phyloP scores from a whole-genome alignment of 2,888 invertebrate genomes.

The Gastrophysa polygoni region DNA sequence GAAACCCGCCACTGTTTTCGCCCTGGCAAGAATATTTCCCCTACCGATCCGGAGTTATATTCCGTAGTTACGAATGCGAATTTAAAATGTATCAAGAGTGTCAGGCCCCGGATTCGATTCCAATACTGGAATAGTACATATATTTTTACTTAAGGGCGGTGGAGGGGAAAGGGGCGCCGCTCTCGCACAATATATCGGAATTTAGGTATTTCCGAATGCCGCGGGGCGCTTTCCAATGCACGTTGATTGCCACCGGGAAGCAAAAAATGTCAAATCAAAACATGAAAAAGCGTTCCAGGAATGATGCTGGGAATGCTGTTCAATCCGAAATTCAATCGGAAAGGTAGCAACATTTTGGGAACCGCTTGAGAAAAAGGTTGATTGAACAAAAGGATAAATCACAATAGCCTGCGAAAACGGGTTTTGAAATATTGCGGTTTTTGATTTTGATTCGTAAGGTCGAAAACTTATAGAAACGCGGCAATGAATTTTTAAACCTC shows the following conservation, averaged over 20 bases:
- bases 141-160: constrained; percentile 60
- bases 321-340: too few relatives aligned
- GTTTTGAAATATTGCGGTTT: too few relatives aligned
- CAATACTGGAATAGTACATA: constrained; percentile 59
- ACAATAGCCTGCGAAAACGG: too few relatives aligned
- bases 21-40: constrained; percentile 25
- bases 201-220: constrained; percentile 59
- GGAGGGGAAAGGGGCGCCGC: constrained; percentile 46
- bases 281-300: too few relatives aligned
- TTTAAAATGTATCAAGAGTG: constrained; percentile 58
- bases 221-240: constrained; percentile 56
- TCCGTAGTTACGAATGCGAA: constrained; percentile 56
- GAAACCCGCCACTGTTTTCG: background rate
- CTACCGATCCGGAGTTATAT: constrained; percentile 45
- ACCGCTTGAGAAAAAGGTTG: too few relatives aligned
- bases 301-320: too few relatives aligned
- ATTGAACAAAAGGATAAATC: too few relatives aligned
- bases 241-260: constrained; percentile 53
- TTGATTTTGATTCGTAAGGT: too few relatives aligned
- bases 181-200: constrained; percentile 55
- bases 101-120: constrained; percentile 57
- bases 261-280: constrained; percentile 42
- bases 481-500: too few relatives aligned
- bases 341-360: too few relatives aligned
- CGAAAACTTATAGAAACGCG: too few relatives aligned